A percentile compares a stretch with the other conserved stretches of the same genome.
Conservation (phyloP, 2,113 vertebrate genomes). For the Indicator indicator region DNA sequence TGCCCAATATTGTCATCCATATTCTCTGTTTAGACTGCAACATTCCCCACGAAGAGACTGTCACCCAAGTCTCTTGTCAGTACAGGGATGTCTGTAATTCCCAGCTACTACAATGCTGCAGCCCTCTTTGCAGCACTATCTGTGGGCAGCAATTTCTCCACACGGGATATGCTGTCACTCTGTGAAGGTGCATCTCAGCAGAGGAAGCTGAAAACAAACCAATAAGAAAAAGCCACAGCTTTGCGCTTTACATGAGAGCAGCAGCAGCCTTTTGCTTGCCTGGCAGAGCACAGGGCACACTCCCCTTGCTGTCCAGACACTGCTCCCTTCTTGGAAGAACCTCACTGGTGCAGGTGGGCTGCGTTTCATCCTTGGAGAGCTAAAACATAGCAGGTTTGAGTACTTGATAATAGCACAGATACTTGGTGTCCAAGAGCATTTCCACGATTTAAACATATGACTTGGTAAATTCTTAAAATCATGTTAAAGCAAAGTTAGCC, state of each 20-base stretch:
- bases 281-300: rapidly evolving
- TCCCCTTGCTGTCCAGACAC: rapidly evolving
- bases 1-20: background rate
- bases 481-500: background rate
- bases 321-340: rapidly evolving
- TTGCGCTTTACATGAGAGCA: background rate
- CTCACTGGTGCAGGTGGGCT: rapidly evolving
- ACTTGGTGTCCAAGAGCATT: no score
- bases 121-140: background rate
- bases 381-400: background rate
- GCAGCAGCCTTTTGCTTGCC: background rate
- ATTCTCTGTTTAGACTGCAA: background rate
- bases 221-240: no score
- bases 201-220: background rate
- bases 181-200: background rate
- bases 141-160: no score
- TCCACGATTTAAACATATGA: background rate
- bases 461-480: background rate
- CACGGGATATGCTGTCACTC: rapidly evolving
- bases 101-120: rapidly evolving
- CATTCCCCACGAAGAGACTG: background rate
- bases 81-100: background rate
- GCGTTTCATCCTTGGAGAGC: rapidly evolving
- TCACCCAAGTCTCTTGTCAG: rapidly evolving
- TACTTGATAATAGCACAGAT: rapidly evolving